These are phyloP conservation scores for Drosophila trapezifrons DNA, from an alignment of 1,140 invertebrate species.

Conservation along the genomic window DNA sequence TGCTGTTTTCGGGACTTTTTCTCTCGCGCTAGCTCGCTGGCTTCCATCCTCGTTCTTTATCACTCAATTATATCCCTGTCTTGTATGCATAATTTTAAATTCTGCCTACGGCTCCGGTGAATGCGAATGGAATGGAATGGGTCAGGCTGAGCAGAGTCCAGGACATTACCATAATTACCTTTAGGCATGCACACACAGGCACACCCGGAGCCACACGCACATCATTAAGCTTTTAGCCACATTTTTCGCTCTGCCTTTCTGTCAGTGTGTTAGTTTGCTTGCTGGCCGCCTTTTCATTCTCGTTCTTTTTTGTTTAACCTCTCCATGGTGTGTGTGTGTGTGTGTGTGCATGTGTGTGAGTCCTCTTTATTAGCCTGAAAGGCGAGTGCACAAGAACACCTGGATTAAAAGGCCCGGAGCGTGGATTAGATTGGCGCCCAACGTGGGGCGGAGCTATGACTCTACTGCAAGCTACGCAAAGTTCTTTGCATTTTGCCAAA, in stretches of 20 bases:
- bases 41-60: constrained; percentile 41
- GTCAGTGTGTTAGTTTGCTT: constrained; percentile 52
- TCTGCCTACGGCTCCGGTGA: constrained; percentile 34
- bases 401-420: constrained; percentile 18
- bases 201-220: constrained; percentile 29
- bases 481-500: background rate
- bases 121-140: constrained; percentile 17
- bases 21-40: constrained; percentile 9
- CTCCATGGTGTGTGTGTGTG: constrained; percentile 12
- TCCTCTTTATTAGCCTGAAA: constrained; percentile 54
- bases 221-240: constrained; percentile 38
- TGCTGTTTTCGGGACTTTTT: constrained; percentile 13
- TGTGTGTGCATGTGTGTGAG: constrained; percentile 28
- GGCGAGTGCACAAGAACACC: constrained; percentile 18
- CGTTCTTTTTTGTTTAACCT: constrained; percentile 28
- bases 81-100: constrained; percentile 75
- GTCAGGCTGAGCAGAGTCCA: constrained; percentile 32
- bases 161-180: constrained; percentile 75
- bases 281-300: constrained; percentile 20
- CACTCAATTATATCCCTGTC: constrained; percentile 71
- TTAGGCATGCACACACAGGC: constrained; percentile 22
- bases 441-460: background rate
- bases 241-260: constrained; percentile 54
- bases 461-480: background rate
- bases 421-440: constrained; percentile 12